Conservation (phyloP, 2,888 invertebrate species). For the Aethes cnicana region DNA sequence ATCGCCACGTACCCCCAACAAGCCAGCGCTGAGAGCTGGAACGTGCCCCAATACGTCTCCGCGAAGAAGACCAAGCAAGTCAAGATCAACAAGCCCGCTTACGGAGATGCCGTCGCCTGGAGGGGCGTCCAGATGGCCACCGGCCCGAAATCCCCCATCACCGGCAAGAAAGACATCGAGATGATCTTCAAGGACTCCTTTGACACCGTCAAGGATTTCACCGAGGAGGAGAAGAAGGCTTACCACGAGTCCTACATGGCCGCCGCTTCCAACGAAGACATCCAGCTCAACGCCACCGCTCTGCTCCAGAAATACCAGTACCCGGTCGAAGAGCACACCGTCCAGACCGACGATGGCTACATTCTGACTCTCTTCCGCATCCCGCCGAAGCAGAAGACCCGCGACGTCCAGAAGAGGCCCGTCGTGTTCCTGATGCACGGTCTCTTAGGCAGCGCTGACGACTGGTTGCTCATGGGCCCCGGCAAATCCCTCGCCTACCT, state of each 20-base stretch:
- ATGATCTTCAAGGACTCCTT: conserved; percentile 61
- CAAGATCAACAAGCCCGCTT: conserved; percentile 36
- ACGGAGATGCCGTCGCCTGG: conserved; percentile 52
- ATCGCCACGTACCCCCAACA: conserved; percentile 36
- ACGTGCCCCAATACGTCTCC: conserved; percentile 39
- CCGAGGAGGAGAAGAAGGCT: conserved; percentile 51
- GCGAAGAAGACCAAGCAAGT: neutral
- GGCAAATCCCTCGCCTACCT: conserved; percentile 72
- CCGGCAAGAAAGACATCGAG: conserved; percentile 52
- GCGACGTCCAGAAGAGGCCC: conserved; percentile 52
- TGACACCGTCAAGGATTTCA: conserved; percentile 55
- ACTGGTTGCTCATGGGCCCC: conserved; percentile 86
- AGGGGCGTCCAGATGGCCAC: conserved; percentile 49
- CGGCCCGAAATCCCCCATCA: conserved; percentile 43
- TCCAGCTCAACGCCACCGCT: conserved; percentile 54
- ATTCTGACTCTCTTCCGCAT: conserved; percentile 68
- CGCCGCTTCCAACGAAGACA: conserved; percentile 42
- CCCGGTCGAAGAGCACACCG: conserved; percentile 60
- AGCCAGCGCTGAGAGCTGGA: conserved; percentile 36
- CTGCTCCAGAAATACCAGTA: conserved; percentile 62
- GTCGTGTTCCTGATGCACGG: conserved; percentile 84
- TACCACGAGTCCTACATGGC: conserved; percentile 52
- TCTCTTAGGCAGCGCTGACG: conserved; percentile 85
- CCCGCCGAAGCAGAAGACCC: conserved; percentile 48
- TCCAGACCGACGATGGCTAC: conserved; percentile 73